These are phyloP conservation scores for Luperina nickerlii DNA, from an alignment of 2,888 invertebrate species.

Conservation along the genomic window DNA sequence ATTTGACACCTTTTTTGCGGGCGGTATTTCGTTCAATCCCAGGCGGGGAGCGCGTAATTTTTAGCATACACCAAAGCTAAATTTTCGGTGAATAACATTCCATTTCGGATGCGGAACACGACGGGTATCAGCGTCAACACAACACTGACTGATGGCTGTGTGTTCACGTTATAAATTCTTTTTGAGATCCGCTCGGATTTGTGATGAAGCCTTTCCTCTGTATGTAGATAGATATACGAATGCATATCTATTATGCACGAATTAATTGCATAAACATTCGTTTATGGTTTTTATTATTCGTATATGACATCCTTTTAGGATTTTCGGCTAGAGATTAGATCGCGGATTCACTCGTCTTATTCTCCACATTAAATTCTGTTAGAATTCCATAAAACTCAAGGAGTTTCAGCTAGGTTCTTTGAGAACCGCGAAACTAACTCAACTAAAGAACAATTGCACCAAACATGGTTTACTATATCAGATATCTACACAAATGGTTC, in stretches of 20 bases:
- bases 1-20: slow-evolving; percentile 90
- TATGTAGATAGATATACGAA: slow-evolving; percentile 55
- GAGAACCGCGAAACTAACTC: slow-evolving; percentile 24
- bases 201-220: slow-evolving; percentile 70
- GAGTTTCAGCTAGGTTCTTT: not conserved
- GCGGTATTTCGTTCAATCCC: slow-evolving; percentile 89
- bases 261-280: slow-evolving; percentile 14
- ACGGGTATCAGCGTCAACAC: slow-evolving; percentile 89
- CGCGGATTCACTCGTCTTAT: not conserved
- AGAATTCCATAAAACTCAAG: not conserved
- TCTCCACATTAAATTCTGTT: not conserved
- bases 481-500: slow-evolving; percentile 48
- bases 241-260: too few relatives aligned
- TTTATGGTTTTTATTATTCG: slow-evolving; percentile 54
- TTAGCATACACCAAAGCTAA: slow-evolving; percentile 87
- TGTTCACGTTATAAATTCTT: slow-evolving; percentile 84
- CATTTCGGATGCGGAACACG: slow-evolving; percentile 88
- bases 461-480: slow-evolving; percentile 27
- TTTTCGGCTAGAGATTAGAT: slow-evolving; percentile 1
- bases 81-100: slow-evolving; percentile 90
- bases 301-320: slow-evolving; percentile 37
- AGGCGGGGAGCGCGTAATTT: slow-evolving; percentile 87
- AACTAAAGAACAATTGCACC: slow-evolving; percentile 2
- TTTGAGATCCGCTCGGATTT: slow-evolving; percentile 81
- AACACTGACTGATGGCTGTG: slow-evolving; percentile 86